Evolutionary conservation across 2,888 invertebrate species (phyloP).

Genomic region (Epistrophella euchroma): DNA sequence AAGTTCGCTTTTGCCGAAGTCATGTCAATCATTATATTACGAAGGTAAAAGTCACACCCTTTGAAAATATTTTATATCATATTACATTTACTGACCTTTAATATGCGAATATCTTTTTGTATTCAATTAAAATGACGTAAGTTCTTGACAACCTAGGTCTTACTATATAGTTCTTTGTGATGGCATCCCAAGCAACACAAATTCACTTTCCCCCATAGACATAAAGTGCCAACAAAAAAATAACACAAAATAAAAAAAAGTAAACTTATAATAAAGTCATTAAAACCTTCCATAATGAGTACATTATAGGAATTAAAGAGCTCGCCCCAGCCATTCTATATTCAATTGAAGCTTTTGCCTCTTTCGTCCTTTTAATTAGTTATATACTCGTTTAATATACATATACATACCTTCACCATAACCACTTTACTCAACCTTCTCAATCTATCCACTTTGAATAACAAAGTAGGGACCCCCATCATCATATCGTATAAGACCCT

Average conservation of each 20-base stretch:
- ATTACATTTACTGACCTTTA: neutral
- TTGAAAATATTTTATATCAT: neutral
- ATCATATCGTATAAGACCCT: neutral
- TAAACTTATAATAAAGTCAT: constrained; percentile 9
- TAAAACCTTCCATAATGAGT: constrained; percentile 24
- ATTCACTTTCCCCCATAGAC: neutral
- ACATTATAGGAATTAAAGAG: constrained; percentile 20
- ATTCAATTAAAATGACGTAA: constrained; percentile 13
- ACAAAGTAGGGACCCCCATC: neutral
- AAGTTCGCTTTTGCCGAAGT: neutral
- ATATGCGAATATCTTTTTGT: neutral
- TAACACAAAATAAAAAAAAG: neutral
- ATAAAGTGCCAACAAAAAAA: neutral
- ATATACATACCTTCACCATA: neutral
- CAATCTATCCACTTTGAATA: neutral
- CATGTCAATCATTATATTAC: neutral
- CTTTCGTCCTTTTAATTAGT: constrained; percentile 9
- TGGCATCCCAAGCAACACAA: neutral
- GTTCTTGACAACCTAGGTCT: constrained; percentile 1
- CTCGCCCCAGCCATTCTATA: neutral
- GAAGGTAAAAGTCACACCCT: constrained; percentile 3
- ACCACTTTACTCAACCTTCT: neutral
- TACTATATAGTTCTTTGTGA: neutral
- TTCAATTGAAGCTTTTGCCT: constrained; percentile 1
- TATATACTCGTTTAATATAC: no score